phyloP scores from a whole-genome alignment of 2,797 vertebrate species.

The Gymnoscopelus braueri region DNA sequence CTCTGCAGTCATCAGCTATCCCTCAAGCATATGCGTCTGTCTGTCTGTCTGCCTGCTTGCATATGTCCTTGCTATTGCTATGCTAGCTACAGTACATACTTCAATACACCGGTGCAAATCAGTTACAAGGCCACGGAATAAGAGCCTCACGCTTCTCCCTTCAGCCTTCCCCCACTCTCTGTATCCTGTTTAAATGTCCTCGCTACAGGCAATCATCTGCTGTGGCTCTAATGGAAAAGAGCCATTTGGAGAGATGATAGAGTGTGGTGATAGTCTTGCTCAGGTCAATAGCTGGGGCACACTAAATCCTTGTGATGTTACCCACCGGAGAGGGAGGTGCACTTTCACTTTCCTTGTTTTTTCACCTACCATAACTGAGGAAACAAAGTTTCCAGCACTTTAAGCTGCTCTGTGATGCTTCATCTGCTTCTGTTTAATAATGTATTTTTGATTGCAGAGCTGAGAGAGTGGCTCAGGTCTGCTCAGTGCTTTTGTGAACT shows the following conservation, averaged over 20 bases:
- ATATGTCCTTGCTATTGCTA: constrained; percentile 25
- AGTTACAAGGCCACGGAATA: constrained; percentile 46
- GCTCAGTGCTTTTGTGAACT: constrained; percentile 11
- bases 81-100: constrained; percentile 41
- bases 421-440: constrained; percentile 6
- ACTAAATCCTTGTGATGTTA: constrained; percentile 54
- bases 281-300: constrained; percentile 59
- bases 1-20: constrained; percentile 45
- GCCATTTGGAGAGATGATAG: constrained; percentile 56
- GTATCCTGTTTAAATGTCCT: constrained; percentile 56
- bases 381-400: constrained; percentile 3
- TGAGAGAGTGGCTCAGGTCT: constrained; percentile 3
- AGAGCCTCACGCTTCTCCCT: constrained; percentile 22
- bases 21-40: constrained; percentile 5
- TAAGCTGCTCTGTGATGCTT: not conserved
- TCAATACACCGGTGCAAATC: constrained; percentile 45
- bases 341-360: constrained; percentile 13
- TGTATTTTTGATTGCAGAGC: constrained; percentile 22
- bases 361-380: constrained; percentile 10
- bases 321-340: constrained; percentile 2
- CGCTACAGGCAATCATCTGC: constrained; percentile 55
- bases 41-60: too few relatives aligned
- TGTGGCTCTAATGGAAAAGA: constrained; percentile 59
- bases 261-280: constrained; percentile 50
- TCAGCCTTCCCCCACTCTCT: constrained; percentile 19